phyloP scores from a whole-genome alignment of 2,797 vertebrate species.

The Thalassophryne amazonica region DNA sequence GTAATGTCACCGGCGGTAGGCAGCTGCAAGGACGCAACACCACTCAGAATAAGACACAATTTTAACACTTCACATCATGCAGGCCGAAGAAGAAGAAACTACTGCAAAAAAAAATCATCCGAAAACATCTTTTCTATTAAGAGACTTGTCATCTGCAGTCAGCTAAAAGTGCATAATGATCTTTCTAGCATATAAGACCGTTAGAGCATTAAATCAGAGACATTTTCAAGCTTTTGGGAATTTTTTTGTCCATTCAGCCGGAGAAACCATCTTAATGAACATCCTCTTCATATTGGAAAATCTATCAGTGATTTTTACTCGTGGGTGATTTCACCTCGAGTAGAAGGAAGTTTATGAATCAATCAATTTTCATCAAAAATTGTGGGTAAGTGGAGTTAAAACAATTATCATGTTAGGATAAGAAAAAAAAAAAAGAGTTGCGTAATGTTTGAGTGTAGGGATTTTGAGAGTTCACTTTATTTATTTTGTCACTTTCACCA shows the following conservation, averaged over 20 bases:
- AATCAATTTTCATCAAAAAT: too few relatives aligned
- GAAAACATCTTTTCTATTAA: not conserved
- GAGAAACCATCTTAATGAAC: slow-evolving; percentile 20
- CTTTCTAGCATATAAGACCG: not conserved
- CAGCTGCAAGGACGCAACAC: not conserved
- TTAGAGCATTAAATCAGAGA: slow-evolving; percentile 8
- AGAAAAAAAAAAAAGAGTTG: too few relatives aligned
- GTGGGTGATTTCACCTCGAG: too few relatives aligned
- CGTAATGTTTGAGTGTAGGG: too few relatives aligned
- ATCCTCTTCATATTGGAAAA: slow-evolving; percentile 26
- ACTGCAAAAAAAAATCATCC: not conserved
- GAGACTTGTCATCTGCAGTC: slow-evolving; percentile 1
- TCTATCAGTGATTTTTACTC: not conserved
- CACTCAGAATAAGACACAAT: not conserved
- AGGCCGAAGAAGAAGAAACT: not conserved
- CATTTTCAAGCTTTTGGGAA: not conserved
- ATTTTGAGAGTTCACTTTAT: too few relatives aligned
- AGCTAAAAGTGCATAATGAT: slow-evolving; percentile 3
- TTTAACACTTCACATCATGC: not conserved
- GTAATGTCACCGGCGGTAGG: not conserved
- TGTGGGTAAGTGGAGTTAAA: too few relatives aligned
- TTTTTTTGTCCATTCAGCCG: slow-evolving; percentile 5
- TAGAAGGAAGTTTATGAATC: too few relatives aligned
- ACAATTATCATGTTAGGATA: too few relatives aligned
- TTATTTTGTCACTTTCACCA: too few relatives aligned